These are phyloP conservation scores for Cheilosia impressa DNA, from an alignment of 2,888 invertebrate species.

Conservation along the genomic window DNA sequence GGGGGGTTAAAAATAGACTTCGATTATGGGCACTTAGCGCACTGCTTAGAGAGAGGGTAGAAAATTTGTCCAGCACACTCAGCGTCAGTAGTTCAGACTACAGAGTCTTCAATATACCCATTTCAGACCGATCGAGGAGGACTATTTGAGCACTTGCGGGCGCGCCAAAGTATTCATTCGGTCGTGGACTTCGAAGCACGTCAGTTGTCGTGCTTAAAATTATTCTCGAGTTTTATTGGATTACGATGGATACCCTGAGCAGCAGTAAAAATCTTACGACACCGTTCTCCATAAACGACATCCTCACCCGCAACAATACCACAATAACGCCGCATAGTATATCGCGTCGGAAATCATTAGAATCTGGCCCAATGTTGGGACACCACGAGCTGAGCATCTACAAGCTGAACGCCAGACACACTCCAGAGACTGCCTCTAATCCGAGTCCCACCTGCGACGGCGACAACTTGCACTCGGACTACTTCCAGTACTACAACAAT, in stretches of 20 bases:
- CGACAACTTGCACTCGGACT: constrained; percentile 76
- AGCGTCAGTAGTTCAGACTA: constrained; percentile 12
- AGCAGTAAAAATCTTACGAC: constrained; percentile 84
- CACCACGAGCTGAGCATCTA: constrained; percentile 78
- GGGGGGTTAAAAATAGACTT: constrained; percentile 70
- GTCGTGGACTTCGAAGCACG: constrained; percentile 58
- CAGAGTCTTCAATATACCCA: constrained; percentile 59
- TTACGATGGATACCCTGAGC: constrained; percentile 68
- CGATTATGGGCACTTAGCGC: constrained; percentile 73
- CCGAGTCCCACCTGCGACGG: constrained; percentile 76
- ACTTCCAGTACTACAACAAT: constrained; percentile 80
- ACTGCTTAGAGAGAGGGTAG: constrained; percentile 72
- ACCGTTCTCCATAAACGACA: constrained; percentile 90
- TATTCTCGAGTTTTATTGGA: constrained; percentile 40
- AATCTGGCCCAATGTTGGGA: constrained; percentile 70
- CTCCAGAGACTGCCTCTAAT: constrained; percentile 75
- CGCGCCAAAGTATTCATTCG: constrained; percentile 69
- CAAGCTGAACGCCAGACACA: constrained; percentile 76
- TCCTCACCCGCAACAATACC: constrained; percentile 85
- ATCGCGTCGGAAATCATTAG: constrained; percentile 77
- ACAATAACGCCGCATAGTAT: constrained; percentile 77
- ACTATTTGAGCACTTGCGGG: constrained; percentile 75
- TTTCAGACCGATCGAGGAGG: constrained; percentile 72
- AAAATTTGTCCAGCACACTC: constrained; percentile 59
- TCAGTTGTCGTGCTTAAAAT: constrained; percentile 38